These are phyloP conservation scores for Lasioglossum calceatum DNA, from an alignment of 2,888 invertebrate genomes.

Conservation along the genomic window DNA sequence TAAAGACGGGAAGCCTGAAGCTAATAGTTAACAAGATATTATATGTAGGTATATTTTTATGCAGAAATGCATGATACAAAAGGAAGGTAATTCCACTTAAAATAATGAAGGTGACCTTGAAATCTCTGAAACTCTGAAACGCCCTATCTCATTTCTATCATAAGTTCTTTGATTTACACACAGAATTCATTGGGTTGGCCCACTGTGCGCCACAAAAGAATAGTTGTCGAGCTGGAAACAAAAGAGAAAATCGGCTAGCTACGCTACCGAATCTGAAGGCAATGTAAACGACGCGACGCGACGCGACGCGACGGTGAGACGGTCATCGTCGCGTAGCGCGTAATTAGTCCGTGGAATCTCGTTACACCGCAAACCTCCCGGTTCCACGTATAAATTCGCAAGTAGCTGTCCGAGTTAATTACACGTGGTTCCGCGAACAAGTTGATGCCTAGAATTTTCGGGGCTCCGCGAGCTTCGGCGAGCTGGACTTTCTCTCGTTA, in stretches of 20 bases:
- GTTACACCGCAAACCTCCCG: slow-evolving; percentile 53
- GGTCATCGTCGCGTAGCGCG: slow-evolving; percentile 39
- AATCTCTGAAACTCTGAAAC: too few species aligned
- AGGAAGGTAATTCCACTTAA: too few species aligned
- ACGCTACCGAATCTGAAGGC: neutral
- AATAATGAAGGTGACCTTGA: too few species aligned
- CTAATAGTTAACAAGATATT: too few species aligned
- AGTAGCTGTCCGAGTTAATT: slow-evolving; percentile 65
- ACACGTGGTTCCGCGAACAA: slow-evolving; percentile 52
- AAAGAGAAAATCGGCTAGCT: slow-evolving; percentile 16
- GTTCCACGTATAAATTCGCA: slow-evolving; percentile 62
- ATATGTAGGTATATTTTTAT: too few species aligned
- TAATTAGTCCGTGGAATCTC: slow-evolving; percentile 66
- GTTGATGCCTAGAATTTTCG: slow-evolving; percentile 56
- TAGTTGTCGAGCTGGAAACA: neutral
- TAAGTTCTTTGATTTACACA: too few species aligned
- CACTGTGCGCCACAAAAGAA: neutral
- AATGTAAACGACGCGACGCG: neutral
- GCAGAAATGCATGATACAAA: too few species aligned
- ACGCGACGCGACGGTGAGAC: neutral
- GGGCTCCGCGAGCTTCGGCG: slow-evolving; percentile 21
- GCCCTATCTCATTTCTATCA: too few species aligned
- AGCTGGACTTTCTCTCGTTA: neutral
- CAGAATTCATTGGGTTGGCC: too few species aligned
- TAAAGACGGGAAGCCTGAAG: too few species aligned